Evolutionary conservation across 2,113 vertebrate species (phyloP).

Genomic region (Charina bottae): DNA sequence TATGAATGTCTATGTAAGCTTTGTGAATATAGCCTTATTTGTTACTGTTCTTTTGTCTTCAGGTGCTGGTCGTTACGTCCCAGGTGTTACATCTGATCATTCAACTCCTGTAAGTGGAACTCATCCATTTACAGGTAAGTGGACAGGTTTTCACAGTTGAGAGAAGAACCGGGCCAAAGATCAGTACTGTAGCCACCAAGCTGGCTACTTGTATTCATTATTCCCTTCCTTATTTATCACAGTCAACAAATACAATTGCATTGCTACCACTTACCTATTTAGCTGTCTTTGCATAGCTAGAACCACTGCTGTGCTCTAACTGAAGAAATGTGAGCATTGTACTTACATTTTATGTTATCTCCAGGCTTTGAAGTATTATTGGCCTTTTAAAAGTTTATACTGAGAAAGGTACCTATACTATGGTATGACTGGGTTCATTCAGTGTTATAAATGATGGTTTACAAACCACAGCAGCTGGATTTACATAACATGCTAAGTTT

Average conservation of each 20-base stretch:
- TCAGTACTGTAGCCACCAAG: neutral
- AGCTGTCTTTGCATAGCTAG: neutral
- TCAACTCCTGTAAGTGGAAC: slow-evolving; percentile 63
- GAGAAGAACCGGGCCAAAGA: neutral
- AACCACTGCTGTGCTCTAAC: neutral
- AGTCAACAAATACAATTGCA: neutral
- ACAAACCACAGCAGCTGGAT: neutral
- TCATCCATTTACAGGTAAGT: slow-evolving; percentile 89
- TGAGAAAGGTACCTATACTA: neutral
- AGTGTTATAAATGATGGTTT: neutral
- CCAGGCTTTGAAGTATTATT: neutral
- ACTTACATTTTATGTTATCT: neutral
- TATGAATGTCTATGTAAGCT: neutral
- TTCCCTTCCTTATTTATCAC: neutral
- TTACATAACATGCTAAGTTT: neutral
- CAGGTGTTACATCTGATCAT: slow-evolving; percentile 73
- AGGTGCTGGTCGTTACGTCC: slow-evolving; percentile 94
- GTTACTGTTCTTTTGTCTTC: slow-evolving; percentile 20
- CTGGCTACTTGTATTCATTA: neutral
- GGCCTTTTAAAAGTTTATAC: neutral
- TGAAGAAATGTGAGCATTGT: neutral
- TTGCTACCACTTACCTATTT: neutral
- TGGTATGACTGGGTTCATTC: neutral
- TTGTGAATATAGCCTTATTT: neutral
- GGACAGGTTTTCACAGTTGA: neutral